Conservation (phyloP, 1,140 invertebrate genomes). For the Drosophila tristis region DNA sequence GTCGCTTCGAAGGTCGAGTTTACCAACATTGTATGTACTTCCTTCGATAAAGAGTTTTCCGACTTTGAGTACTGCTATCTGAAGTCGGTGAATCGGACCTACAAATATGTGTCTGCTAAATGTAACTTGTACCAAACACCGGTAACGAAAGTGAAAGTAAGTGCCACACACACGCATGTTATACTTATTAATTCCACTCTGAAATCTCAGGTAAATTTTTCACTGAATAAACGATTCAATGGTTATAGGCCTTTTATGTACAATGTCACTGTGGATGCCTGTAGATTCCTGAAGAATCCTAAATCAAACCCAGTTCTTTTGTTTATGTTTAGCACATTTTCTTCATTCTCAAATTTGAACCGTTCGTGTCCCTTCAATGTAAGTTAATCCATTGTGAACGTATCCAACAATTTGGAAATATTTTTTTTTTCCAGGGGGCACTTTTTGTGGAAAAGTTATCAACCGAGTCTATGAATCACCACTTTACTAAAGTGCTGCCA, state of each 20-base stretch:
- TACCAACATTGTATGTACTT: neutral
- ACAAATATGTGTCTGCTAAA: neutral
- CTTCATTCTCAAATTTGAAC: too few relatives aligned
- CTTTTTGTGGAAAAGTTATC: neutral
- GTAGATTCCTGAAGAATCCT: neutral
- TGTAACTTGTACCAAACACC: neutral
- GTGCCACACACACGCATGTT: too few relatives aligned
- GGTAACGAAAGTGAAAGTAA: neutral
- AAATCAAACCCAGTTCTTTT: neutral
- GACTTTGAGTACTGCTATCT: constrained; percentile 6
- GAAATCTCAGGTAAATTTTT: neutral
- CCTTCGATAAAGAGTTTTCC: neutral
- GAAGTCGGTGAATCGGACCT: constrained; percentile 3
- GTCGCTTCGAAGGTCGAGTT: neutral
- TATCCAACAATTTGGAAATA: too few relatives aligned
- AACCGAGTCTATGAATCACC: neutral
- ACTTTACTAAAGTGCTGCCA: neutral
- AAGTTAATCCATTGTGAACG: neutral
- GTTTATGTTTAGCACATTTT: too few relatives aligned
- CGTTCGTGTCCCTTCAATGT: neutral
- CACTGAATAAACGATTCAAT: neutral
- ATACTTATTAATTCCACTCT: too few relatives aligned
- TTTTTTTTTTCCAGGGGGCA: neutral
- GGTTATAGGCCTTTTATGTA: constrained; percentile 4
- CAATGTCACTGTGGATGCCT: constrained; percentile 1